A percentile compares a stretch with the other conserved stretches of the same genome.
Conservation (phyloP, 2,113 vertebrate genomes). For the Pionites leucogaster region DNA sequence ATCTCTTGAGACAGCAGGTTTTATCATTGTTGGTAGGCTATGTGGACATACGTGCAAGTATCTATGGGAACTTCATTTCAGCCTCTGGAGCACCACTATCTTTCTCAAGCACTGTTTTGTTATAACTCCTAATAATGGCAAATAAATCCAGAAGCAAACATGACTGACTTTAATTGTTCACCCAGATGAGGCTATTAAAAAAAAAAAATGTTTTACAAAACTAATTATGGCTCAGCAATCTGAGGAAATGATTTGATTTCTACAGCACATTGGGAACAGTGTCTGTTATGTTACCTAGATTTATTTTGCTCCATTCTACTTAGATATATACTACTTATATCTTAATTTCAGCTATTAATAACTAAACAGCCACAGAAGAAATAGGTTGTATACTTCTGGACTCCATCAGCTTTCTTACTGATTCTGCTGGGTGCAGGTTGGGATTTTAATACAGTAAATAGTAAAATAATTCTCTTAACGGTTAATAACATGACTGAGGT, state of each 20-base stretch:
- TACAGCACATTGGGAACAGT: background rate
- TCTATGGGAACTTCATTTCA: background rate
- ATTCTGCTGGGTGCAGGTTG: background rate
- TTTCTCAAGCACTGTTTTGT: background rate
- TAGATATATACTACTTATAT: background rate
- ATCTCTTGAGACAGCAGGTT: conserved; percentile 34
- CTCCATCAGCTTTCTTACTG: background rate
- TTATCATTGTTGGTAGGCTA: background rate
- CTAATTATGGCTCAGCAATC: background rate
- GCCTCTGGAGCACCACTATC: background rate
- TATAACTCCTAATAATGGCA: conserved; percentile 9
- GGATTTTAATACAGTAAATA: background rate
- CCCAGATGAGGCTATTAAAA: background rate
- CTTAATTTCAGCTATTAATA: background rate
- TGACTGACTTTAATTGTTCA: background rate
- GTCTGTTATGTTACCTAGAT: background rate
- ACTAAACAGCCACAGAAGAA: background rate
- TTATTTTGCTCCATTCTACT: background rate
- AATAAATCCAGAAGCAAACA: conserved; percentile 15
- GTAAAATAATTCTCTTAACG: background rate
- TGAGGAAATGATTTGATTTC: background rate
- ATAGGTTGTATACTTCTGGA: background rate
- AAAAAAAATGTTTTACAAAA: background rate
- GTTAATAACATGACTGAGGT: background rate
- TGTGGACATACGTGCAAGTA: conserved; percentile 16